These are phyloP conservation scores for Choristoneura rosaceana DNA, from an alignment of 2,888 invertebrate species.

Conservation along the genomic window DNA sequence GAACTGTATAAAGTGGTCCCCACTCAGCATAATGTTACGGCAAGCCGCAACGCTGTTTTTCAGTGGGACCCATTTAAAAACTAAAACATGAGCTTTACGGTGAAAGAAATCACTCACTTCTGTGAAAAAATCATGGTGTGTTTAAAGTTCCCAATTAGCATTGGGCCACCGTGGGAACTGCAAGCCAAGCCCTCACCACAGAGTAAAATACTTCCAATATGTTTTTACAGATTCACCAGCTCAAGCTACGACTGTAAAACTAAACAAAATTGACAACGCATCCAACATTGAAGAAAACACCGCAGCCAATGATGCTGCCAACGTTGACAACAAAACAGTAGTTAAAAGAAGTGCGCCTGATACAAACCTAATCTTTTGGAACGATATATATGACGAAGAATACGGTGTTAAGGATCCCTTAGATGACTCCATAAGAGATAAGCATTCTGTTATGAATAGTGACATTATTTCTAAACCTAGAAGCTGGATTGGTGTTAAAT, in stretches of 20 bases:
- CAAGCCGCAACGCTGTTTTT: no score
- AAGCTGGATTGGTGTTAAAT: slow-evolving; percentile 66
- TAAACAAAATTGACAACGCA: slow-evolving; percentile 7
- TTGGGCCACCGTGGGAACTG: no score
- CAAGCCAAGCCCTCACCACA: no score
- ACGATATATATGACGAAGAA: slow-evolving; percentile 75
- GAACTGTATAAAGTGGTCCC: no score
- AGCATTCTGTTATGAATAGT: slow-evolving; percentile 49
- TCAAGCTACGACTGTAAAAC: background rate
- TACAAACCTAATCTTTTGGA: slow-evolving; percentile 69
- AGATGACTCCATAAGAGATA: slow-evolving; percentile 56
- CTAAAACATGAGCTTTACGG: no score
- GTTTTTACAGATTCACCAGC: background rate
- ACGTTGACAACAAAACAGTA: slow-evolving; percentile 50
- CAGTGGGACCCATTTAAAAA: no score
- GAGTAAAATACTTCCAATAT: no score
- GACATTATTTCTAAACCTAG: slow-evolving; percentile 61
- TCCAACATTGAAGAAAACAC: background rate
- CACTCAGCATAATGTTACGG: no score
- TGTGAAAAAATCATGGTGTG: no score
- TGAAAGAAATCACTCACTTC: no score
- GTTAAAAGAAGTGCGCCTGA: slow-evolving; percentile 64
- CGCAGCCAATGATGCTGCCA: background rate
- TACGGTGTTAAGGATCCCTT: slow-evolving; percentile 65
- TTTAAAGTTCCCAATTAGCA: no score